These are phyloP conservation scores for Caenorhabditis sp. DNA, from an alignment of 2,888 invertebrate species.

Conservation along the genomic window DNA sequence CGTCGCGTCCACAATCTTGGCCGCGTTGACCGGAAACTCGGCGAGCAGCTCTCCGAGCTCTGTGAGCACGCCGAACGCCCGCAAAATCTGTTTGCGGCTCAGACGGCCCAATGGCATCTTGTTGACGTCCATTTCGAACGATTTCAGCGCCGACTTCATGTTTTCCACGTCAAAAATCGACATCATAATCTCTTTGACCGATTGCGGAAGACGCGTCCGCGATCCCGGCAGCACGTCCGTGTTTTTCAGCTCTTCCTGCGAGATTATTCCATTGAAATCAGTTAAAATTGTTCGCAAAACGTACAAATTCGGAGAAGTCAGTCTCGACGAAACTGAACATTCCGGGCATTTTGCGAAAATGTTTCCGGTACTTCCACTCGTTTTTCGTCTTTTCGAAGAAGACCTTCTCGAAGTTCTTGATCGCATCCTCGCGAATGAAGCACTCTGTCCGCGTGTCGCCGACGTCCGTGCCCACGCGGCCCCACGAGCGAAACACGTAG, in stretches of 20 bases:
- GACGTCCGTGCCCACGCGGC: conserved; percentile 94
- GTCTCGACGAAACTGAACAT: conserved; percentile 90
- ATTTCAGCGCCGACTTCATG: conserved; percentile 93
- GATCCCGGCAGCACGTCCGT: conserved; percentile 38
- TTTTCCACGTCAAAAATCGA: conserved; percentile 91
- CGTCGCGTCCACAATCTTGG: conserved; percentile 36
- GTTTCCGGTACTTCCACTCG: conserved; percentile 84
- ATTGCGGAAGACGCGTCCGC: conserved; percentile 84
- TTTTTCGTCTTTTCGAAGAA: conserved; percentile 91
- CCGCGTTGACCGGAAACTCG: neutral
- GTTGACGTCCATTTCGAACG: conserved; percentile 95
- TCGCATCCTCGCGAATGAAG: conserved; percentile 72
- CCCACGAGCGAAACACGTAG: conserved; percentile 94
- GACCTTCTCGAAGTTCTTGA: conserved; percentile 75
- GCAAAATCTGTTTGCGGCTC: conserved; percentile 90
- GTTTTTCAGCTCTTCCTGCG: conserved; percentile 21
- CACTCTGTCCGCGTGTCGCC: conserved; percentile 82
- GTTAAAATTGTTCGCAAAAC: neutral
- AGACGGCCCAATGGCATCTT: conserved; percentile 99
- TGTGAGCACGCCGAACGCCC: conserved; percentile 84
- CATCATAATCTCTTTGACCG: conserved; percentile 88
- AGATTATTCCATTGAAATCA: too few species aligned
- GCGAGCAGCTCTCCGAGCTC: conserved; percentile 47
- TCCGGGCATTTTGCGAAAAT: conserved; percentile 86
- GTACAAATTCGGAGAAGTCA: conserved; percentile 84